phyloP scores from a whole-genome alignment of 2,113 vertebrate species.

The Anguilla japonica region DNA sequence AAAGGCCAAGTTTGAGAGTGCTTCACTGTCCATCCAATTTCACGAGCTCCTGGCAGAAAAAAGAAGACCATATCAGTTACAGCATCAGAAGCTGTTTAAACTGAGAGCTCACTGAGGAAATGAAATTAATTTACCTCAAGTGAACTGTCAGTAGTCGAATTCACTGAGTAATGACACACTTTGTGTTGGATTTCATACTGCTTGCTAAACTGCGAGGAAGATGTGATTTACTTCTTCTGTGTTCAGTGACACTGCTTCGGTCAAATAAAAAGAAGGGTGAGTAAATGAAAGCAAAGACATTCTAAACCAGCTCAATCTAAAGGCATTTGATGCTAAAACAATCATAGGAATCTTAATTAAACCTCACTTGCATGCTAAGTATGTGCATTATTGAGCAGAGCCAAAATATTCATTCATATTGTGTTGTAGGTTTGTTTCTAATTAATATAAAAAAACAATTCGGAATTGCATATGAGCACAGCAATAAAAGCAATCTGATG shows the following conservation, averaged over 20 bases:
- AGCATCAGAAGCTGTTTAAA: slow-evolving; percentile 44
- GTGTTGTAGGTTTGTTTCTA: too few species aligned
- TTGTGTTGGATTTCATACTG: slow-evolving; percentile 45
- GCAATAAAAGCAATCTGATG: too few species aligned
- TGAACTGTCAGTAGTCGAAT: slow-evolving; percentile 63
- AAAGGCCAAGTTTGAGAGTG: background rate
- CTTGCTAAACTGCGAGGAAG: slow-evolving; percentile 35
- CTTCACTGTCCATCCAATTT: background rate
- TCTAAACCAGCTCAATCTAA: slow-evolving; percentile 1
- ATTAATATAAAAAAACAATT: too few species aligned
- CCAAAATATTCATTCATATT: too few species aligned
- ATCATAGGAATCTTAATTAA: too few species aligned
- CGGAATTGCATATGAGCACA: too few species aligned
- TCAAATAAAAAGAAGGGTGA: slow-evolving; percentile 15
- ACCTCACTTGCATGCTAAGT: too few species aligned
- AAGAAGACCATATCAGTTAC: slow-evolving; percentile 54
- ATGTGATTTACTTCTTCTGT: slow-evolving; percentile 35
- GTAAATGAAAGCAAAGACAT: slow-evolving; percentile 28
- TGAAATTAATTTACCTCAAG: slow-evolving; percentile 67
- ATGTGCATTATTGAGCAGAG: too few species aligned
- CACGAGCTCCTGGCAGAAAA: background rate
- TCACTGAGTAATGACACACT: slow-evolving; percentile 61
- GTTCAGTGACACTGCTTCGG: slow-evolving; percentile 17
- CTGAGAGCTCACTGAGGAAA: slow-evolving; percentile 39
- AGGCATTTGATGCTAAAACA: background rate